Conservation (phyloP, 2,888 invertebrate genomes). For the Miltochrista miniata region DNA sequence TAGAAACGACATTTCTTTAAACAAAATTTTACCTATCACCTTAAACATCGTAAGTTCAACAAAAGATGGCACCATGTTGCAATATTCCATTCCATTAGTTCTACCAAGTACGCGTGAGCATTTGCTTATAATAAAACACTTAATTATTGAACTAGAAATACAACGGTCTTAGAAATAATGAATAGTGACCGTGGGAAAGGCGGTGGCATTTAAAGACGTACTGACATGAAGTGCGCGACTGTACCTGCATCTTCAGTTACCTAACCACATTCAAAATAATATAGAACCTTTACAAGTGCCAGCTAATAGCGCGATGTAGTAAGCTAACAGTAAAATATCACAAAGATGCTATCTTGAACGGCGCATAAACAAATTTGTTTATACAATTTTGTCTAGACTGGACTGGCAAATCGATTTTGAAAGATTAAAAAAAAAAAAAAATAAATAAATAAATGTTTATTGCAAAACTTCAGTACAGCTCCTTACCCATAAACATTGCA, state of each 20-base stretch:
- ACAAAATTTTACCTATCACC: too few relatives aligned
- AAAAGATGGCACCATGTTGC: not conserved
- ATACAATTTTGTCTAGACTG: too few relatives aligned
- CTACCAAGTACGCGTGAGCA: constrained; percentile 19
- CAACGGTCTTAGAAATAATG: constrained; percentile 54
- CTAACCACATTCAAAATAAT: constrained; percentile 40
- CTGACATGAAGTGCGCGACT: constrained; percentile 23
- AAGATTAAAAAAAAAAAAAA: too few relatives aligned
- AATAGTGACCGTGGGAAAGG: constrained; percentile 67
- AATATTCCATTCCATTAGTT: constrained; percentile 2
- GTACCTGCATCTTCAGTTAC: constrained; percentile 54
- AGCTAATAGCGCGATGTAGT: not conserved
- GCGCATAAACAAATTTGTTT: too few relatives aligned
- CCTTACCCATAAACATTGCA: too few relatives aligned
- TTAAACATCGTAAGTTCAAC: too few relatives aligned
- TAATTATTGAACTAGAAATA: constrained; percentile 67
- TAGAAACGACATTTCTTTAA: too few relatives aligned
- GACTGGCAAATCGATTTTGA: too few relatives aligned
- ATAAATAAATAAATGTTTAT: too few relatives aligned
- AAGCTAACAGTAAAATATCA: not conserved
- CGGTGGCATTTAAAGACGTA: constrained; percentile 56
- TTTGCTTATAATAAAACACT: constrained; percentile 45
- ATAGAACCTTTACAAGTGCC: not conserved
- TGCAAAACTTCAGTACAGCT: too few relatives aligned
- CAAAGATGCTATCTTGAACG: too few relatives aligned